phyloP scores from a whole-genome alignment of 2,113 vertebrate species.

The Microcebus ravelobensis region DNA sequence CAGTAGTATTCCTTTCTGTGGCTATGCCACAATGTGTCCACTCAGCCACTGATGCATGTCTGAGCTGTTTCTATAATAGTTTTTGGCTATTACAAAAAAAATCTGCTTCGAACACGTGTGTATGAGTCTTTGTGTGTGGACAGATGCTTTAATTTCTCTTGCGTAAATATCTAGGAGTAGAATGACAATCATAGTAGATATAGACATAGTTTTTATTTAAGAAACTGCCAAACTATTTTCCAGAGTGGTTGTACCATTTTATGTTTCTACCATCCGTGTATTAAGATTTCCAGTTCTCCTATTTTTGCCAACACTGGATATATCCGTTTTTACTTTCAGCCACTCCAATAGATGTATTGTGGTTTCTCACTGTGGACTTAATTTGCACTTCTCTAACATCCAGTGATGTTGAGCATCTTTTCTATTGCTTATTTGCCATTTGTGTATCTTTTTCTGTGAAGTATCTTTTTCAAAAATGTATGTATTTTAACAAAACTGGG shows the following conservation, averaged over 20 bases:
- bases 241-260: not conserved
- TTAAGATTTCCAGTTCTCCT: not conserved
- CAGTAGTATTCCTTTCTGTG: not conserved
- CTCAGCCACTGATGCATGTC: not conserved
- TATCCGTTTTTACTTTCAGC: not conserved
- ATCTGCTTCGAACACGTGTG: not conserved
- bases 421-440: not conserved
- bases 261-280: not conserved
- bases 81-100: not conserved
- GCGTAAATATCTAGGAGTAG: not conserved
- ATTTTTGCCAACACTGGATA: not conserved
- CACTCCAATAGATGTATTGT: too few species aligned
- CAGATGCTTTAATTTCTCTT: not conserved
- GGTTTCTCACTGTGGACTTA: not conserved
- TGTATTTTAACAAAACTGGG: not conserved
- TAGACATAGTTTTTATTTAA: not conserved
- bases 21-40: not conserved
- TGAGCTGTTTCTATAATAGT: not conserved
- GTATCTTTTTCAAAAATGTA: not conserved
- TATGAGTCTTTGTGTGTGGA: not conserved
- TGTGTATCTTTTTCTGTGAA: not conserved
- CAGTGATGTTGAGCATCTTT: not conserved
- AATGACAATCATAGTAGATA: not conserved
- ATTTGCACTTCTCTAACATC: not conserved
- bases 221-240: not conserved